Base-by-base conservation (phyloP, 2,113 vertebrate genomes). In the Phodopus roborovskii region DNA sequence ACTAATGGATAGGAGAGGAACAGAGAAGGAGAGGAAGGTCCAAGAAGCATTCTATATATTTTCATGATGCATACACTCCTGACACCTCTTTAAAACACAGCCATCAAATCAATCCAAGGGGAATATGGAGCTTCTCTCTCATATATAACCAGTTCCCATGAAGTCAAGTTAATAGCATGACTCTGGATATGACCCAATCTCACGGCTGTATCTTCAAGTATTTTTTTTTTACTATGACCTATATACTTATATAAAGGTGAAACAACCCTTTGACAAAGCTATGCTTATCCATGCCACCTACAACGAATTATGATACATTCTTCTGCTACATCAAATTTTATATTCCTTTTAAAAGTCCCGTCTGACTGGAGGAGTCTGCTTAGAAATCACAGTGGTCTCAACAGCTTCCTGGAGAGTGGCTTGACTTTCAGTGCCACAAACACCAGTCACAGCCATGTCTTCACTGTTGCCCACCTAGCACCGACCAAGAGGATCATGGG, bases 71-170 rank as follows among this genome's bases (percentile, higher is more conserved):
- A 16, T 42, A n/a, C 2, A 70, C 60, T 79, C 50, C 33, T 75
- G 50, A 22, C 20, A 84, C 5, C 16, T 94, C 33, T 92, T 96
- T 85, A 88, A 92, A 87, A 85, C 48, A 30, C 50, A 81, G 87
- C 50, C 28, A 28, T 33, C 62, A 30, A 74, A 85, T 71, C 5
- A 2, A 90, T 56, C 53, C 89, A 33, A 88, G 58, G 71, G 68
- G 87, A 95, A 24, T 33, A 78, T 48, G 36, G 30, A 68, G 16
- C 50, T 68, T 8, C 60, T 93, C 56, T 83, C 28, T 86, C n/a
- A 60, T 74, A 48, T 53, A 89, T 70, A 91, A 24, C 48, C 53
- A 66, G 78, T 74, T 83, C 73, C 62, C 45, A 16, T 4, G 87
- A 60, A 91, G 33, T 26, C 84, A 84, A 56, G 26, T 62, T 60